Conservation (phyloP, 2,797 vertebrate genomes). For the Xyrichtys novacula region DNA sequence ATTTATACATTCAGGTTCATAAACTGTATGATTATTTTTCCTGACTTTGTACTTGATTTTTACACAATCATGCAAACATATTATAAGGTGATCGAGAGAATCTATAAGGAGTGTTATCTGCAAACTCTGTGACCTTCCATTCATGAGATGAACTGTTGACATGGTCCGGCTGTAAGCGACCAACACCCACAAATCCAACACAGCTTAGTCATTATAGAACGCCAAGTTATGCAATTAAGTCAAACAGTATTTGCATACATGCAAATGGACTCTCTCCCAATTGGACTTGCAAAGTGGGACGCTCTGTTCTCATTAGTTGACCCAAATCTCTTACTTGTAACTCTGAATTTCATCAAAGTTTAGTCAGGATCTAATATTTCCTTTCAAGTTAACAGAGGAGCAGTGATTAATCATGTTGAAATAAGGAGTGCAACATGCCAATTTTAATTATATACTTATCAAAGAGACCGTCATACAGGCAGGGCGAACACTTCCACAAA, state of each 20-base stretch:
- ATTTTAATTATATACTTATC: constrained; percentile 82
- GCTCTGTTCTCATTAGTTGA: constrained; percentile 87
- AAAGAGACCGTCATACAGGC: constrained; percentile 59
- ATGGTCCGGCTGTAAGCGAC: constrained; percentile 35
- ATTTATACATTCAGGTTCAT: constrained; percentile 10
- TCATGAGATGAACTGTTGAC: background rate
- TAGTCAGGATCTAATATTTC: constrained; percentile 86
- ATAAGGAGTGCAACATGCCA: constrained; percentile 82
- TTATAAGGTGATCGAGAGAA: background rate
- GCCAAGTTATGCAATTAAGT: constrained; percentile 82
- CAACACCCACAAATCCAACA: constrained; percentile 39
- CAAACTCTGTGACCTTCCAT: constrained; percentile 7
- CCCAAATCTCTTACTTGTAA: constrained; percentile 86
- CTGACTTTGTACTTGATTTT: background rate
- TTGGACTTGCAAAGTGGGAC: constrained; percentile 84
- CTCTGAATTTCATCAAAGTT: constrained; percentile 87
- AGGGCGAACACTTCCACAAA: constrained; percentile 57
- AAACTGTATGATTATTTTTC: background rate
- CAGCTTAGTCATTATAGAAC: constrained; percentile 67
- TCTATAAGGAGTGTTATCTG: background rate
- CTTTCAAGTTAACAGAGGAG: constrained; percentile 87
- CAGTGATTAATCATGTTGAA: constrained; percentile 84
- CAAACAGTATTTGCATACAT: constrained; percentile 83
- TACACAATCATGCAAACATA: background rate
- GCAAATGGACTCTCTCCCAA: constrained; percentile 81